Evolutionary conservation across 2,888 invertebrate species (phyloP), one percentile per base, ranked within the genome.

Genomic region (Cosmia pyralina): DNA sequence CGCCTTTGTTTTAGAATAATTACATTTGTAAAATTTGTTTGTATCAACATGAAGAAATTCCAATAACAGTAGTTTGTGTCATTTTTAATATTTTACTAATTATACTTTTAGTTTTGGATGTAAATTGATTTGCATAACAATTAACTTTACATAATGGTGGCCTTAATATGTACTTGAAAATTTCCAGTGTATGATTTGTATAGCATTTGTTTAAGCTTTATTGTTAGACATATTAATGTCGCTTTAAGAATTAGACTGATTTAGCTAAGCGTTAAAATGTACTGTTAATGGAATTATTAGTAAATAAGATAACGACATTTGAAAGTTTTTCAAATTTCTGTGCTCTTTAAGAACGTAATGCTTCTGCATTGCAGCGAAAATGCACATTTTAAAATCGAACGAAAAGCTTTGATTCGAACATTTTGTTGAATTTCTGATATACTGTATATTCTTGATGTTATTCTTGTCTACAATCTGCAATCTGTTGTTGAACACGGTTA

Each of bases 211-310:
- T 95, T 95, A 94, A 94, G 94, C 94, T 95, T 94, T 95, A 95
- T 92, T 93, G 92, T 93, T 95, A 94, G 94, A 95, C 93, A 92
- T 93, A 90, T 85, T 93, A 92, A 93, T 94, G 93, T 96, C 95
- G 95, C 95, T 95, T 94, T 96, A 96, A 96, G 96, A 95, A 95
- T 95, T 96, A 96, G 96, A 96, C 96, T 96, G 96, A 96, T 96
- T 96, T 95, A 96, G 94, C 93, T 96, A 96, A 96, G 96, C 95
- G 94, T 95, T 95, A 91, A 92, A 93, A 91, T 92, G 92, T 95
- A 94, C 92, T 94, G 90, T 94, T 95, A 95, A 93, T 93, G 94
- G 92, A 94, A 91, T 91, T 93, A 88, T 93, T 93, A 93, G 92
- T 89, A 78, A 88, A 84, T 94, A 94, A 92, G 91, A 87, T 93